Conservation (phyloP, 2,888 invertebrate species). For the Dromius quadrimaculatus region DNA sequence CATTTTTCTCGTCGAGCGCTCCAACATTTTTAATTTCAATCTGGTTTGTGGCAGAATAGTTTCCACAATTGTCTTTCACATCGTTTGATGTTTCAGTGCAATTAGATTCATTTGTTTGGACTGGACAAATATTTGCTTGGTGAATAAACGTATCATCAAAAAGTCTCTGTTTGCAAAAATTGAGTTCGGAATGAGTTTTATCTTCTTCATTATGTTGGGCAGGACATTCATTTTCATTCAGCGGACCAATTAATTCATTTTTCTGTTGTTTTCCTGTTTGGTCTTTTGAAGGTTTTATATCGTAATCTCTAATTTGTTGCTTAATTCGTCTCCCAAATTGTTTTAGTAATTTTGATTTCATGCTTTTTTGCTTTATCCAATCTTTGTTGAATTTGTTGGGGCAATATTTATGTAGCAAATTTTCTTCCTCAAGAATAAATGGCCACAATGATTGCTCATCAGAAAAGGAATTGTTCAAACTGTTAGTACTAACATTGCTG, state of each 20-base stretch:
- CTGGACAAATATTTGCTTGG: constrained; percentile 9
- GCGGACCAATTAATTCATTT: constrained; percentile 1
- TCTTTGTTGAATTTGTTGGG: constrained; percentile 1
- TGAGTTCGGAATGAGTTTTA: background rate
- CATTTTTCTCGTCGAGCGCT: background rate
- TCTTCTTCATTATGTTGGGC: background rate
- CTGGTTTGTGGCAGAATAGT: background rate
- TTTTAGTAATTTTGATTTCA: constrained; percentile 15
- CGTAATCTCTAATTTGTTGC: constrained; percentile 25
- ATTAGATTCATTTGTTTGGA: background rate
- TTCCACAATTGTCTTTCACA: background rate
- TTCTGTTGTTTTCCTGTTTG: background rate
- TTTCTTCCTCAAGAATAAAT: constrained; percentile 6
- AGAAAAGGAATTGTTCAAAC: background rate
- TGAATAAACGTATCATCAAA: constrained; percentile 1
- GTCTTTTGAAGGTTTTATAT: constrained; percentile 4
- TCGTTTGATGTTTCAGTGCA: constrained; percentile 1
- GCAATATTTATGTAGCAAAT: background rate
- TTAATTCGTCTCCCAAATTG: constrained; percentile 13
- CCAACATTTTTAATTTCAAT: background rate
- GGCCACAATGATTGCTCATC: constrained; percentile 3
- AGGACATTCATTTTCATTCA: constrained; percentile 16
- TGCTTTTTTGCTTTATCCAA: background rate
- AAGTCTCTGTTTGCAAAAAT: background rate
- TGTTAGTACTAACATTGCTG: background rate